Percentiles rank a stretch among this genome's conserved stretches.
Conservation (phyloP, 1,140 invertebrate genomes). For the Epicauta chinensis region DNA sequence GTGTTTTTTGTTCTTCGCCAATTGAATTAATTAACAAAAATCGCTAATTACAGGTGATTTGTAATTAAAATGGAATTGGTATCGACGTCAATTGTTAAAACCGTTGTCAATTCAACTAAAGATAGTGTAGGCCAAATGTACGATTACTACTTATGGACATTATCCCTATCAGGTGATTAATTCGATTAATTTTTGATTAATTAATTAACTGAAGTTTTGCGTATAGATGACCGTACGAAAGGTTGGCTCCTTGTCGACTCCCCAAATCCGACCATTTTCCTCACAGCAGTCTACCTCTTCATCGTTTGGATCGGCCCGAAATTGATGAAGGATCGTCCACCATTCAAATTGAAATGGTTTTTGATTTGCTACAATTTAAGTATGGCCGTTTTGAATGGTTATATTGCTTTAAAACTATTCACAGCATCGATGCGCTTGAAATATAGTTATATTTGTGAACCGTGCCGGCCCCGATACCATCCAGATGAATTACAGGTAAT, state of each 20-base stretch:
- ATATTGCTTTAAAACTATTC: conserved; percentile 74
- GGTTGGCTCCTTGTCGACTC: conserved; percentile 84
- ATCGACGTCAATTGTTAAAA: too few species aligned
- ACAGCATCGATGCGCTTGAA: conserved; percentile 66
- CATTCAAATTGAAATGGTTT: conserved; percentile 69
- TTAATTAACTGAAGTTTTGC: conserved; percentile 16
- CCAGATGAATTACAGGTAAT: conserved; percentile 75
- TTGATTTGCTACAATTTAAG: conserved; percentile 81
- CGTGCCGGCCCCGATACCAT: conserved; percentile 72
- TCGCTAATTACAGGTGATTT: conserved; percentile 38
- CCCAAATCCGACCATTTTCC: conserved; percentile 66
- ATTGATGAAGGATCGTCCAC: conserved; percentile 73
- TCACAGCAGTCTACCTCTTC: conserved; percentile 70
- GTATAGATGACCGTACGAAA: conserved; percentile 72
- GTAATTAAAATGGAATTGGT: too few species aligned
- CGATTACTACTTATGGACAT: conserved; percentile 64
- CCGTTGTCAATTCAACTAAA: conserved; percentile 55
- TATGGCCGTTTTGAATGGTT: conserved; percentile 78
- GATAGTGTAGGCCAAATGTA: conserved; percentile 54
- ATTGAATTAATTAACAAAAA: conserved; percentile 28
- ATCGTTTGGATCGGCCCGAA: conserved; percentile 77
- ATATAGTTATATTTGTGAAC: conserved; percentile 88
- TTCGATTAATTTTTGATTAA: background rate
- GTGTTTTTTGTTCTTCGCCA: too few species aligned
- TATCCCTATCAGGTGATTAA: conserved; percentile 58